Evolutionary conservation across 2,888 invertebrate species (phyloP).

Genomic region (Plebejus melissa): DNA sequence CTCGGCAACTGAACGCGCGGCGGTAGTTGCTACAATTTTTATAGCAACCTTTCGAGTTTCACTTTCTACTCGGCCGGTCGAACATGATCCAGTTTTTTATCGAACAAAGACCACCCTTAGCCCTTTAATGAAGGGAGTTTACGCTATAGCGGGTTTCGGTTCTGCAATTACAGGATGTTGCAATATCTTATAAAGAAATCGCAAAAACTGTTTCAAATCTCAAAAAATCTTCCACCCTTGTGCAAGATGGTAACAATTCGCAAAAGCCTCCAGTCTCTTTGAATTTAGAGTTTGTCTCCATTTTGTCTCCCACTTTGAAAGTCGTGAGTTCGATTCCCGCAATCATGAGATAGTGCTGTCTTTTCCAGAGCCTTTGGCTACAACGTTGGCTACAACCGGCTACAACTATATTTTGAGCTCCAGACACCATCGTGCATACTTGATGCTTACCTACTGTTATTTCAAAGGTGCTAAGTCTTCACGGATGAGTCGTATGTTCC

Average conservation of each 20-base stretch:
- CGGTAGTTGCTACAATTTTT: conserved; percentile 64
- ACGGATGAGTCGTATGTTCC: too few species aligned
- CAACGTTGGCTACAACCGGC: too few species aligned
- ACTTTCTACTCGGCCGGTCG: conserved; percentile 70
- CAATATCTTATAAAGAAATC: neutral
- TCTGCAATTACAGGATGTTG: neutral
- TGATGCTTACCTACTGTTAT: too few species aligned
- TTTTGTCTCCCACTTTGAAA: too few species aligned
- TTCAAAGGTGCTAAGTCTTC: too few species aligned
- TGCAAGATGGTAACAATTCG: too few species aligned
- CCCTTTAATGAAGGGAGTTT: neutral
- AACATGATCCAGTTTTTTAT: conserved; percentile 69
- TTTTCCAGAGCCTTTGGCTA: neutral
- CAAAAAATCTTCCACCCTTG: too few species aligned
- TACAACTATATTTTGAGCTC: neutral
- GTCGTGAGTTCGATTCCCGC: too few species aligned
- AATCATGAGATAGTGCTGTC: too few species aligned
- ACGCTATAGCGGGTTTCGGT: neutral
- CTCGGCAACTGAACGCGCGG: conserved; percentile 62
- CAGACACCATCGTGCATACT: neutral
- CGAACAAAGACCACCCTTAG: conserved; percentile 53
- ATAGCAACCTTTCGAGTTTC: conserved; percentile 69
- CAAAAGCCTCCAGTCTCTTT: too few species aligned
- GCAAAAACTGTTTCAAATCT: too few species aligned
- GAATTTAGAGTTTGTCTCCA: too few species aligned